A percentile compares a stretch with the other conserved stretches of the same genome.
These are phyloP conservation scores for Seira ritae DNA, from an alignment of 2,888 invertebrate genomes.

Conservation along the genomic window DNA sequence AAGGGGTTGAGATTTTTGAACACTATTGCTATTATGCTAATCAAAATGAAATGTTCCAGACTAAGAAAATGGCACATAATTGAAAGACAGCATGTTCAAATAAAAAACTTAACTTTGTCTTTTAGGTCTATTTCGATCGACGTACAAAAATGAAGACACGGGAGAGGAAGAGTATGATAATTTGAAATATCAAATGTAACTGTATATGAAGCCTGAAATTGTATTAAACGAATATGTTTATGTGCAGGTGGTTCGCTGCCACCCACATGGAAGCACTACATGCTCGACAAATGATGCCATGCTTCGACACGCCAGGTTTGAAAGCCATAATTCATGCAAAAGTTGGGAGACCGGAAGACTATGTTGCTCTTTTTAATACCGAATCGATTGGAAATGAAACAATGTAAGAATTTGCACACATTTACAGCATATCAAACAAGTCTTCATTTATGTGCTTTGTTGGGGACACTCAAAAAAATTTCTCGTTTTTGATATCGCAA, in stretches of 20 bases:
- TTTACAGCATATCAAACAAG: conserved; percentile 3
- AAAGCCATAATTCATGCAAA: conserved; percentile 54
- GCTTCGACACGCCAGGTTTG: conserved; percentile 53
- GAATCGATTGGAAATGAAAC: conserved; percentile 42
- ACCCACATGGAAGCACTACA: conserved; percentile 59
- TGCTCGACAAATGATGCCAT: conserved; percentile 60
- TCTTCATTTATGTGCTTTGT: too few species aligned
- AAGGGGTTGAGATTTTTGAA: too few species aligned
- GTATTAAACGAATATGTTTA: not conserved
- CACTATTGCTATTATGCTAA: too few species aligned
- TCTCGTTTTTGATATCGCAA: too few species aligned
- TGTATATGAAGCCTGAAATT: not conserved
- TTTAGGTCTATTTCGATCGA: conserved; percentile 53
- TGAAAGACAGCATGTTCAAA: too few species aligned
- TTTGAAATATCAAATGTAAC: not conserved
- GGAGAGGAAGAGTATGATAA: conserved; percentile 32
- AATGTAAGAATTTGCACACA: conserved; percentile 37
- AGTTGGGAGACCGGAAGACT: conserved; percentile 42
- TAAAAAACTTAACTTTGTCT: too few species aligned
- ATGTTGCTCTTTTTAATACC: conserved; percentile 47
- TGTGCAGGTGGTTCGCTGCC: conserved; percentile 54
- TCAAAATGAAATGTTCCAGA: too few species aligned
- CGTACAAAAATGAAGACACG: conserved; percentile 39
- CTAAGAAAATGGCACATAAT: too few species aligned
- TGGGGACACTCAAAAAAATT: too few species aligned